These are phyloP conservation scores for Mallotus villosus DNA, from an alignment of 2,797 vertebrate species.

Conservation along the genomic window DNA sequence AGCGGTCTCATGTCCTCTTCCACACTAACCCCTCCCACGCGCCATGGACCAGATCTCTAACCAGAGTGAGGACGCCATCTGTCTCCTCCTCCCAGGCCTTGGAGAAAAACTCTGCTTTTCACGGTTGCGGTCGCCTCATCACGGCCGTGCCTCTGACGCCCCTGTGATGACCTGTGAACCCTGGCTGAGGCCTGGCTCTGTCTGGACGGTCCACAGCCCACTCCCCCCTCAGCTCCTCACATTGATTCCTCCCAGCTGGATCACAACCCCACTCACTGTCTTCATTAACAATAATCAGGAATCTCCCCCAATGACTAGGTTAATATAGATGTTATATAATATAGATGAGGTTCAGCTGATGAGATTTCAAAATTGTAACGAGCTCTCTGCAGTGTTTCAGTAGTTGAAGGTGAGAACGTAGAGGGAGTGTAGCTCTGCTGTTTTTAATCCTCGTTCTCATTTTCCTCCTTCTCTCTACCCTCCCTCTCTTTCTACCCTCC, in stretches of 20 bases:
- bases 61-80: constrained; percentile 19
- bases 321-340: constrained; percentile 9
- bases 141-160: neutral
- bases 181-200: constrained; percentile 14
- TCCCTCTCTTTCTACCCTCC: neutral
- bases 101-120: constrained; percentile 9
- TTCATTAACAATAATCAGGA: constrained; percentile 3
- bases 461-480: neutral
- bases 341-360: neutral
- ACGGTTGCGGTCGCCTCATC: constrained; percentile 2
- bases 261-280: constrained; percentile 15
- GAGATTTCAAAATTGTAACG: neutral
- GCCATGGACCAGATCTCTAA: constrained; percentile 40
- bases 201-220: constrained; percentile 20
- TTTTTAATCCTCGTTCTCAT: neutral
- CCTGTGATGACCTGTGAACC: constrained; percentile 45
- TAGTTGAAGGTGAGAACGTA: too few species aligned
- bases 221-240: constrained; percentile 7
- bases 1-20: constrained; percentile 39
- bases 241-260: constrained; percentile 37
- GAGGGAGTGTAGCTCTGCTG: too few species aligned
- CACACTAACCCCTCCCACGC: constrained; percentile 37
- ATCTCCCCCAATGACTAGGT: neutral
- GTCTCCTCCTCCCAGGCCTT: constrained; percentile 17
- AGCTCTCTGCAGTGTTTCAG: too few species aligned